These are phyloP conservation scores for Syngnathus acus DNA, from an alignment of 2,797 vertebrate species.

Conservation along the genomic window DNA sequence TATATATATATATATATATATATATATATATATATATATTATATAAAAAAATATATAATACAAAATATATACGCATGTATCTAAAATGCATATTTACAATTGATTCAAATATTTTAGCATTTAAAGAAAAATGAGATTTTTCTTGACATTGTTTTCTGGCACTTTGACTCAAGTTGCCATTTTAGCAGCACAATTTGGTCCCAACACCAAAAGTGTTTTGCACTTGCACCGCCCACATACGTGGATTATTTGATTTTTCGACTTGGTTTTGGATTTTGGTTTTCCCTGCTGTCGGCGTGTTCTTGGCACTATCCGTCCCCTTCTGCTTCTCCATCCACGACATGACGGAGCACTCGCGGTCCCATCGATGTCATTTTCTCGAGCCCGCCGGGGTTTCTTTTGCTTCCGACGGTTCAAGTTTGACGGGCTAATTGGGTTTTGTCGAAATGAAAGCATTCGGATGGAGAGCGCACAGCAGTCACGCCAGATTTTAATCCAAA, in stretches of 20 bases:
- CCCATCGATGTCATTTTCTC: not conserved
- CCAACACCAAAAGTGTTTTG: constrained; percentile 46
- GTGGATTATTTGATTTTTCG: constrained; percentile 36
- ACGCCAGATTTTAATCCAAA: not conserved
- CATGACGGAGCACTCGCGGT: constrained; percentile 1
- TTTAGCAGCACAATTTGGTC: constrained; percentile 42
- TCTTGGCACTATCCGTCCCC: constrained; percentile 32
- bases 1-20: too few relatives aligned
- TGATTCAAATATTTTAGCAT: too few relatives aligned
- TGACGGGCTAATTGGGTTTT: not conserved
- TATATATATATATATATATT: too few relatives aligned
- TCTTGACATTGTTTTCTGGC: constrained; percentile 9
- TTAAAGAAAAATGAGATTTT: too few relatives aligned
- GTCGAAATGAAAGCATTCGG: not conserved
- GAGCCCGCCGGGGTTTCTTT: constrained; percentile 33
- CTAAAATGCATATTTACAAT: too few relatives aligned
- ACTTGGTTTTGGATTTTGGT: constrained; percentile 12
- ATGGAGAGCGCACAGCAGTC: not conserved
- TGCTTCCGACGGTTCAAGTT: constrained; percentile 25
- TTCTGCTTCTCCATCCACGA: constrained; percentile 30
- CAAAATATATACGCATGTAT: too few relatives aligned
- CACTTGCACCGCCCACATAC: constrained; percentile 36
- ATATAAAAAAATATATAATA: too few relatives aligned
- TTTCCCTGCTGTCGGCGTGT: constrained; percentile 20
- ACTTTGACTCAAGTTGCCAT: constrained; percentile 43